Evolutionary conservation across 1,140 invertebrate genomes (phyloP).

Genomic region (Macrotrachela quadricornifera): DNA sequence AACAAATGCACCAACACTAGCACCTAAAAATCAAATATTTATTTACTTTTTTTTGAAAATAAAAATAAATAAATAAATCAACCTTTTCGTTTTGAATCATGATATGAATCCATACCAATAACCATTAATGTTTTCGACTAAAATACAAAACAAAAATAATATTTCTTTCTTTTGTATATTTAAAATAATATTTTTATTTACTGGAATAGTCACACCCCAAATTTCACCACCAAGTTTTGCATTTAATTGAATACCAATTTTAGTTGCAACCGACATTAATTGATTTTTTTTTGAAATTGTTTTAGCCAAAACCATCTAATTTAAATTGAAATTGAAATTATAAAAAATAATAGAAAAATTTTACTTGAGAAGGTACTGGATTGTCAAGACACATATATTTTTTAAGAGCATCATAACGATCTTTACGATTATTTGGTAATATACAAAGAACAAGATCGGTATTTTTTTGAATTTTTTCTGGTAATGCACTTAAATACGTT

Average conservation of each 20-base stretch:
- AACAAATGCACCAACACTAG: slow-evolving; percentile 39
- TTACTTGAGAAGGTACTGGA: slow-evolving; percentile 45
- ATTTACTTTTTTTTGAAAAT: no score
- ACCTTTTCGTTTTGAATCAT: no score
- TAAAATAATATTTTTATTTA: neutral
- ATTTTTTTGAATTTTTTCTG: slow-evolving; percentile 17
- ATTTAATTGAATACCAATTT: slow-evolving; percentile 82
- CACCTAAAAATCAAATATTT: no score
- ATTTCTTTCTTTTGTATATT: no score
- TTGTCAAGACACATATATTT: slow-evolving; percentile 58
- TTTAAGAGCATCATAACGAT: slow-evolving; percentile 67
- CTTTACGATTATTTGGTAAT: slow-evolving; percentile 53
- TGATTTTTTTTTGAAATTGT: slow-evolving; percentile 7
- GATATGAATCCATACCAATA: slow-evolving; percentile 72
- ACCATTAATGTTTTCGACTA: slow-evolving; percentile 37
- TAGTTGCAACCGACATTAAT: slow-evolving; percentile 45
- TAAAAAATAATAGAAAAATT: slow-evolving; percentile 11
- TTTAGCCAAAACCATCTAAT: slow-evolving; percentile 32
- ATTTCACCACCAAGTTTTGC: slow-evolving; percentile 78
- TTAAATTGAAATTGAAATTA: no score
- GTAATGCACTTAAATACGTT: slow-evolving; percentile 18
- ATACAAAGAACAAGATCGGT: slow-evolving; percentile 39
- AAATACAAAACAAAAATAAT: no score
- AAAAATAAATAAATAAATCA: no score
- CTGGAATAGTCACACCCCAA: slow-evolving; percentile 60